Evolutionary conservation across 2,888 invertebrate species (phyloP).

Genomic region (Caenorhabditis becei): DNA sequence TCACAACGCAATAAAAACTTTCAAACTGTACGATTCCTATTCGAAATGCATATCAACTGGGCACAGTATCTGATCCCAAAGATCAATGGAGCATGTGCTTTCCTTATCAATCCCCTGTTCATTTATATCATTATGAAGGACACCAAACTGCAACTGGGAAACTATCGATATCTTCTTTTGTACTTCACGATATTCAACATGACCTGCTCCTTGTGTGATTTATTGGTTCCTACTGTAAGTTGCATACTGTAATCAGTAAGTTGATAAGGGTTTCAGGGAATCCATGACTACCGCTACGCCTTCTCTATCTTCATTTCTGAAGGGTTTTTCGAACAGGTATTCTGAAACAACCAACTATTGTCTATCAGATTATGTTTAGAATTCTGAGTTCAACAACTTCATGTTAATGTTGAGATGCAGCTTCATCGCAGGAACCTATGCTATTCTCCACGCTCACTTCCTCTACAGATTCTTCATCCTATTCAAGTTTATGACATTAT

Average conservation of each 20-base stretch:
- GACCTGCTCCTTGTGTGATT: conserved; percentile 27
- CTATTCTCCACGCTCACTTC: conserved; percentile 31
- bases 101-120: conserved; percentile 30
- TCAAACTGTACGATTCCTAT: too few relatives aligned
- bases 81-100: conserved; percentile 3
- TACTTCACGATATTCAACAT: conserved; percentile 39
- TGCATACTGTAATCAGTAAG: neutral
- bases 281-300: neutral
- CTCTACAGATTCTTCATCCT: conserved; percentile 19
- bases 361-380: neutral
- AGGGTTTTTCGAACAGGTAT: neutral
- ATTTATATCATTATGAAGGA: conserved; percentile 21
- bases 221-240: conserved; percentile 17
- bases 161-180: conserved; percentile 20
- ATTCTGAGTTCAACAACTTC: neutral
- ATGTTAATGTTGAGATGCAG: conserved; percentile 13
- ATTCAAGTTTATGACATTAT: conserved; percentile 5
- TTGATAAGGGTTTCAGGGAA: neutral
- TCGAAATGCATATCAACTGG: neutral
- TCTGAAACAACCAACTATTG: neutral
- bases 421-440: conserved; percentile 25
- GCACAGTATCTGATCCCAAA: neutral
- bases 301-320: neutral
- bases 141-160: conserved; percentile 16
- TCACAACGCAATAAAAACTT: too few relatives aligned